A percentile compares a stretch with the other conserved stretches of the same genome.
These are phyloP conservation scores for Mythimna ferrago DNA, from an alignment of 2,888 invertebrate species.

Conservation along the genomic window DNA sequence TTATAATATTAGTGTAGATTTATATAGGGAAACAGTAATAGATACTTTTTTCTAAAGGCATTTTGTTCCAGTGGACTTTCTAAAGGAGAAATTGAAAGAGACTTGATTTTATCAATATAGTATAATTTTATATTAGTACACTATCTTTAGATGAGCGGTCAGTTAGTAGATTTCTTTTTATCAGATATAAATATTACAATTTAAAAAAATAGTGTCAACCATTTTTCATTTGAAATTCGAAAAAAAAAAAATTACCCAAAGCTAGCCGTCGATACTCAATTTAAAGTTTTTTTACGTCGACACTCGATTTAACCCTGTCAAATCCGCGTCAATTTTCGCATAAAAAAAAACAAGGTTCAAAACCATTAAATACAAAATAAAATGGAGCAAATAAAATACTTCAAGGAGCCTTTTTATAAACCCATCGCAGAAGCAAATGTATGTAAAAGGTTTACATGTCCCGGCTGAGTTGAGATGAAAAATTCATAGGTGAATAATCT, in stretches of 20 bases:
- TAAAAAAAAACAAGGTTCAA: constrained; percentile 10
- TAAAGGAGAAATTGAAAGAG: no score
- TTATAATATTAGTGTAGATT: no score
- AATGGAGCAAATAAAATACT: constrained; percentile 33
- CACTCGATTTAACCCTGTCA: constrained; percentile 21
- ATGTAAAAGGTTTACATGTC: constrained; percentile 66
- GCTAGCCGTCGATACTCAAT: background rate
- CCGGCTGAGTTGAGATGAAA: constrained; percentile 62
- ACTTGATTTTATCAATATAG: no score
- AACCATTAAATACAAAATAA: constrained; percentile 16
- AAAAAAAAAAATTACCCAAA: background rate
- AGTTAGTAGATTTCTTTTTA: background rate
- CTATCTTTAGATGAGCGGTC: background rate
- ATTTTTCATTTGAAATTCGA: background rate
- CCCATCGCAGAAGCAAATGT: constrained; percentile 60
- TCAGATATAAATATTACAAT: no score
- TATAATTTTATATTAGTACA: no score
- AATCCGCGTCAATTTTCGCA: constrained; percentile 12
- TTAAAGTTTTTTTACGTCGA: constrained; percentile 12
- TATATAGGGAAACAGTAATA: no score
- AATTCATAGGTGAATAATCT: constrained; percentile 70
- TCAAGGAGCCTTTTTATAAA: constrained; percentile 50
- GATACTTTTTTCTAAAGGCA: no score
- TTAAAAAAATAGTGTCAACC: no score
- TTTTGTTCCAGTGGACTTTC: no score